Evolutionary conservation across 2,888 invertebrate genomes (phyloP).

Genomic region (Melanargia galathea): DNA sequence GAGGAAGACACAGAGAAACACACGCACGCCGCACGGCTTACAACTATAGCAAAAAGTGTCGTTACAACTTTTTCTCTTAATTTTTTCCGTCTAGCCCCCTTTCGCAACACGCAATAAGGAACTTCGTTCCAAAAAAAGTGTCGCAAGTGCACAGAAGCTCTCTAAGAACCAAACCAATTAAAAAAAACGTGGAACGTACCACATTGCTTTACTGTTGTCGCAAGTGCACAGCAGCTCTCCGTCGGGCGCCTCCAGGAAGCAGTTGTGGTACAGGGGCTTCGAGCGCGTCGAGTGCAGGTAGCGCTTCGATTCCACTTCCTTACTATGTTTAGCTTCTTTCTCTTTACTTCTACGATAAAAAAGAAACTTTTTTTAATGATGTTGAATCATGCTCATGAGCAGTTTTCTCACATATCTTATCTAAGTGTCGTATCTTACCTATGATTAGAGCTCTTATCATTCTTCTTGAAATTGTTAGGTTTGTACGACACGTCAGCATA

Average conservation of each 20-base stretch:
- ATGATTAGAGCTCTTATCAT: conserved; percentile 33
- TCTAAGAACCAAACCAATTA: no score
- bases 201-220: conserved; percentile 87
- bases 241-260: conserved; percentile 89
- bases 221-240: conserved; percentile 89
- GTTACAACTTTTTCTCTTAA: no score
- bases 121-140: no score
- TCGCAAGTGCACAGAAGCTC: no score
- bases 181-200: no score
- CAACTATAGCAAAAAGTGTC: no score
- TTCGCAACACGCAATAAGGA: no score
- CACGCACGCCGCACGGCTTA: no score
- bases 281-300: conserved; percentile 72
- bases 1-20: no score
- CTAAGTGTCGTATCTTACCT: no score
- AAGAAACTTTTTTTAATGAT: neutral
- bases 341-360: conserved; percentile 26
- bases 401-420: no score
- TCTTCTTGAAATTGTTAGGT: conserved; percentile 44
- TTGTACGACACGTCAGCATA: conserved; percentile 58
- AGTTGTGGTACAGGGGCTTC: conserved; percentile 89
- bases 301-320: conserved; percentile 45
- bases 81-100: no score
- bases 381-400: neutral
- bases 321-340: conserved; percentile 21